Percentiles rank a stretch among this genome's conserved stretches.
These are phyloP conservation scores for Aporophyla lueneburgensis DNA, from an alignment of 2,888 invertebrate species.

Conservation along the genomic window DNA sequence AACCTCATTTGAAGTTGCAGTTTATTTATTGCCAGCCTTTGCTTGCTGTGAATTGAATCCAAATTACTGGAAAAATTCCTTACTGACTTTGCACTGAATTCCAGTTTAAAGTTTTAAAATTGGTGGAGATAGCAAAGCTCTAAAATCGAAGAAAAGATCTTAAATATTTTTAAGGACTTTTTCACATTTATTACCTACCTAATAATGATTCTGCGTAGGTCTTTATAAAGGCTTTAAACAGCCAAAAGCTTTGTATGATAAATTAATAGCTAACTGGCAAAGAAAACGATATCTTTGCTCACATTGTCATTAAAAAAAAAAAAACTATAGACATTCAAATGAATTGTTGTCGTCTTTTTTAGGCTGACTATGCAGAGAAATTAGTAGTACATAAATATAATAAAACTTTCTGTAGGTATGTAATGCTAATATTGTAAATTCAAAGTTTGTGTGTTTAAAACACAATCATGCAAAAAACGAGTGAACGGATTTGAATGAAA, in stretches of 20 bases:
- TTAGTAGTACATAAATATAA: too few relatives aligned
- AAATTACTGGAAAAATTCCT: slow-evolving; percentile 83
- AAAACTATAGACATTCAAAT: background rate
- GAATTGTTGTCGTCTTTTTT: background rate
- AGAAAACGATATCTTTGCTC: background rate
- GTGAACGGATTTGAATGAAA: background rate
- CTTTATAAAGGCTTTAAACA: background rate
- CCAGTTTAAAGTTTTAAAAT: slow-evolving; percentile 44
- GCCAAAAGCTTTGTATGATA: background rate
- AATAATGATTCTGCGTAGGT: background rate
- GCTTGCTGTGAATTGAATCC: slow-evolving; percentile 85
- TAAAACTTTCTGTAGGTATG: too few relatives aligned
- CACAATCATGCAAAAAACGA: background rate
- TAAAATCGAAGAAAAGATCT: background rate
- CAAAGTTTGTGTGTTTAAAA: background rate
- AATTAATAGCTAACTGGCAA: background rate
- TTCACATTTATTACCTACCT: background rate
- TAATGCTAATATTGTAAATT: too few relatives aligned
- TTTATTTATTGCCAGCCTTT: slow-evolving; percentile 85
- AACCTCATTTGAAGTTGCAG: slow-evolving; percentile 85
- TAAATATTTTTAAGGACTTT: background rate
- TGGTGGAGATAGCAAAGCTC: background rate
- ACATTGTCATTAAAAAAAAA: background rate
- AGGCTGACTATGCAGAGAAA: background rate
- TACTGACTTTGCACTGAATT: slow-evolving; percentile 69